Base-by-base conservation (phyloP, 2,797 vertebrate species). In the Kryptolebias ocellatus region DNA sequence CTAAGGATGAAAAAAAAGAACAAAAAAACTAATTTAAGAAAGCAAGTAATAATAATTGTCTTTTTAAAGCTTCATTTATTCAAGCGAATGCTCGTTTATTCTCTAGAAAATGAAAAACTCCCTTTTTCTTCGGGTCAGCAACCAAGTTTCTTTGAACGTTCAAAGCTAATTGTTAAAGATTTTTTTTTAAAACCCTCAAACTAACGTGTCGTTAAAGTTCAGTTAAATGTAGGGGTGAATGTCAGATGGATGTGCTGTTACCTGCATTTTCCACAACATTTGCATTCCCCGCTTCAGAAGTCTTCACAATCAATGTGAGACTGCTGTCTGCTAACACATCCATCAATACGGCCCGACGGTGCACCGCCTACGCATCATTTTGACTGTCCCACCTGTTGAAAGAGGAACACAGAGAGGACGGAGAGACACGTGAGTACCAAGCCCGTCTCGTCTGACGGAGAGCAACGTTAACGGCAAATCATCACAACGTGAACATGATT, bases 281-380 rank as follows among this genome's bases (percentile, higher is more conserved):
- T 93, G 94, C 94, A 92, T 95, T 93, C 84, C 94, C 93, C 64
- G 94, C 92, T 93, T 94, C 94, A 89, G 94, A 95, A 90, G 94
- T 94, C 92, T 94, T 94, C 92, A 95, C 93, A 86, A 94, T 94
- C 90, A 95, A 92, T 93, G 95, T 94, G 95, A 95, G 94, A 94
- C 94, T 88, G 93, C 94, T 95, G 89, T 97, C 95, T 94, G 95
- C 94, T 95, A 96, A 94, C 93, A 95, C 95, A 93, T 98, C 97
- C 97, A 98, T 98, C 95, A 96, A 96, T 96, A 94, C 92, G 93
- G 92, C 89, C 90, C 92, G 90, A 87, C 84, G 93, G 88, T 93
- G 93, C 90, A 95, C 93, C 93, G 94, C 94, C 94, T 94, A 95
- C 93, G 92, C 92, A 94, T 94, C 93, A 92, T 93, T 95, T 93